Base-by-base conservation (phyloP, 2,113 vertebrate genomes). In the Benitochromis conjunctus region DNA sequence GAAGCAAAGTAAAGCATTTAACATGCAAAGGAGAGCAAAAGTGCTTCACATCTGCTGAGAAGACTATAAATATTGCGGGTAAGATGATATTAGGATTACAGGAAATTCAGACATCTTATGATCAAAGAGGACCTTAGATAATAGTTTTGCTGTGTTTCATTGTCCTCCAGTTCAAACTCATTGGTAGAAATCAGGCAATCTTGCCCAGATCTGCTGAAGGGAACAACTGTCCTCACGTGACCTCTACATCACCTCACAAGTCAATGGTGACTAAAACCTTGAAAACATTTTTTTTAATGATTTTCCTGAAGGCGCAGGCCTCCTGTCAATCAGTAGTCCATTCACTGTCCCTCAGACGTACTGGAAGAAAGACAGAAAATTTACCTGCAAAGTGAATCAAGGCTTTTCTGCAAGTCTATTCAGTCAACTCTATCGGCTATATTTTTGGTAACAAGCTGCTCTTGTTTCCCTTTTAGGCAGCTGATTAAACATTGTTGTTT, bases 201-300 rank as follows among this genome's bases (percentile, higher is more conserved):
- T 38, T 9, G 8, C 9, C 8, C 36, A 38, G 8, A 38, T 38
- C 9, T 38, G 36, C 36, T 38, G 36, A 38, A 38, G 3, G 9
- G 36, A 74, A 46, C 38, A 71, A 19, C 81, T 92, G 19, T 89
- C 92, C 6, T 87, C 94, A 31, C 66, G 34, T 74, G 89, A 94
- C 34, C 43, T 94, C 14, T 91, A 74, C 1, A 13, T 95, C 86
- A 93, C 46, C 51, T 84, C 95, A 81, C 88, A 92, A 78, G 85
- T 51, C 7, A 54, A 93, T 1, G 9, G 3, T 4, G 0, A 0
- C 3, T 10, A 12, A 12, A 10, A 13, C n/a, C n/a, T 4, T 12
- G 4, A 82, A 54, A 18, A 18, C 94, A 34, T 83, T 41, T n/a
- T n/a, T n/a, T n/a, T n/a, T n/a, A n/a, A 92, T 38, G 58, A 89